Evolutionary conservation across 1,140 invertebrate species (phyloP).

Genomic region (Rhagoletis pomonella): DNA sequence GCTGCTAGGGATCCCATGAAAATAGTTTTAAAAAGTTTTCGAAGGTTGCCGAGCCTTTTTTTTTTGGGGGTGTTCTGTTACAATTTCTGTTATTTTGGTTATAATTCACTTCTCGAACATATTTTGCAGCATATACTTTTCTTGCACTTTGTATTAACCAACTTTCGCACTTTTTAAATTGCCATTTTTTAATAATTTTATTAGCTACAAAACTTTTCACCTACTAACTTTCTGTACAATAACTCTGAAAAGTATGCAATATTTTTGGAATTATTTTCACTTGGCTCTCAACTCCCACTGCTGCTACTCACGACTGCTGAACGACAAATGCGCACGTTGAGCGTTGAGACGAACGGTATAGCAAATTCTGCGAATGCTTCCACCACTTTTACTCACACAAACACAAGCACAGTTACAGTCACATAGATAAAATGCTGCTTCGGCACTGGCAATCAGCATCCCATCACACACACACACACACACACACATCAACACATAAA

Average conservation of each 20-base stretch:
- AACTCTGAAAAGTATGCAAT: slow-evolving; percentile 31
- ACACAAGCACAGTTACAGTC: not conserved
- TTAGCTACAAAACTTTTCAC: not conserved
- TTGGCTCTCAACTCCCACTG: slow-evolving; percentile 14
- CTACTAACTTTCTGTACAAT: not conserved
- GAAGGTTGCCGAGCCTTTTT: no score
- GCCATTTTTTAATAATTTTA: not conserved
- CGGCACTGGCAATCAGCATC: not conserved
- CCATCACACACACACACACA: not conserved
- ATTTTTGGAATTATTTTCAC: not conserved
- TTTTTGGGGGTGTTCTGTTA: no score
- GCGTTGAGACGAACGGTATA: slow-evolving; percentile 23
- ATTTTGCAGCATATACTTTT: not conserved
- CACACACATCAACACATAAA: not conserved
- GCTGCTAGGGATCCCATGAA: no score
- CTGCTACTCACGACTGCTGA: slow-evolving; percentile 8
- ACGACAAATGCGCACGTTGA: slow-evolving; percentile 51
- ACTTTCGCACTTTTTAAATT: not conserved
- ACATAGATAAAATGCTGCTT: not conserved
- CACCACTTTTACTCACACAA: slow-evolving; percentile 15
- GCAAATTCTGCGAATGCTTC: not conserved
- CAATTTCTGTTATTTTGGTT: not conserved
- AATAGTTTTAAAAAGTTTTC: no score
- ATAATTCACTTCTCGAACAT: not conserved
- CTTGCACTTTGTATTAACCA: not conserved